A percentile compares a stretch with the other conserved stretches of the same genome.
phyloP scores from a whole-genome alignment of 2,797 vertebrate genomes.

The Bucorvus abyssinicus region DNA sequence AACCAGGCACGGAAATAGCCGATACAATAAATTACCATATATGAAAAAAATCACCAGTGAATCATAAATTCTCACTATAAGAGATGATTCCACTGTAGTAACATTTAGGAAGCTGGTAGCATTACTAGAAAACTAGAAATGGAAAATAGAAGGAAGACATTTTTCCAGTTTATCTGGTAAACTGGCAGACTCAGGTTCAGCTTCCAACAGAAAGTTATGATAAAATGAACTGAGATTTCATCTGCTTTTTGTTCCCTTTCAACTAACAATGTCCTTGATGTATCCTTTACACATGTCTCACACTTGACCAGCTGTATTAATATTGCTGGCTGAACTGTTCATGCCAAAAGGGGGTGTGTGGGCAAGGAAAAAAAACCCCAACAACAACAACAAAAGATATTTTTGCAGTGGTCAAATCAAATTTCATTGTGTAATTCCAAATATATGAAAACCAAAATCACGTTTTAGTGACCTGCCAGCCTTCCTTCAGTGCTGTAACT shows the following conservation, averaged over 20 bases:
- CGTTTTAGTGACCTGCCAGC: not conserved
- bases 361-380: no score
- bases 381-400: not conserved
- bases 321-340: not conserved
- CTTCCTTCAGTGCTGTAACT: not conserved
- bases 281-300: not conserved
- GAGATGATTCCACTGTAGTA: not conserved
- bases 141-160: not conserved
- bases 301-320: not conserved
- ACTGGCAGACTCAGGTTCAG: not conserved
- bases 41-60: not conserved
- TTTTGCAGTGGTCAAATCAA: not conserved
- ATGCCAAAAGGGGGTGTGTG: not conserved
- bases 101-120: not conserved
- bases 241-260: not conserved
- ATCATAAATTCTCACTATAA: not conserved
- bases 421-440: constrained; percentile 25
- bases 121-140: not conserved
- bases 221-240: not conserved
- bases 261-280: not conserved
- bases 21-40: not conserved
- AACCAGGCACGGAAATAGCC: not conserved
- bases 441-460: not conserved
- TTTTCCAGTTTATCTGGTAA: not conserved
- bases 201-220: not conserved